Conservation (phyloP, 2,113 vertebrate species). For the Rhombomys opimus region DNA sequence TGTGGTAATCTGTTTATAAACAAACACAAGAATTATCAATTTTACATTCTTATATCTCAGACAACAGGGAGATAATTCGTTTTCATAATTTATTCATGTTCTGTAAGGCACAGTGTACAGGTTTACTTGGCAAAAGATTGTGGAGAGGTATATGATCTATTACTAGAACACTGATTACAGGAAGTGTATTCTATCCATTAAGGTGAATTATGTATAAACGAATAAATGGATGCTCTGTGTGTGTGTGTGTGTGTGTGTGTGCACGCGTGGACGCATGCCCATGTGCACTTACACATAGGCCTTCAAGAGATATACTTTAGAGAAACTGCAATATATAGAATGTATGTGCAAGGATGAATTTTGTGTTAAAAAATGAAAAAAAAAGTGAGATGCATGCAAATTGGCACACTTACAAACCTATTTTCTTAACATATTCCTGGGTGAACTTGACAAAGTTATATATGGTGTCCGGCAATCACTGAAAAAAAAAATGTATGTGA, state of each 20-base stretch:
- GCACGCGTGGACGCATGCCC: too few relatives aligned
- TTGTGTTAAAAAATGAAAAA: conserved; percentile 14
- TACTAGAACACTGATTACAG: not conserved
- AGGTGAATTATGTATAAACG: not conserved
- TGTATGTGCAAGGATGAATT: not conserved
- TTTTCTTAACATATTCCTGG: not conserved
- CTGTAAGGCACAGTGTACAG: not conserved
- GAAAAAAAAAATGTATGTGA: not conserved
- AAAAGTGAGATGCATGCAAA: not conserved
- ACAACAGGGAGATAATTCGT: not conserved
- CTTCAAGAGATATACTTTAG: not conserved
- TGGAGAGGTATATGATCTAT: not conserved
- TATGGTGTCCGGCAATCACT: not conserved
- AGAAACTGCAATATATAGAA: not conserved
- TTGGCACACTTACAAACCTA: not conserved
- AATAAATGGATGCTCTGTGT: not conserved
- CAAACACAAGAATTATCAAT: not conserved
- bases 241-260: not conserved
- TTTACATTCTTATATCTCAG: not conserved
- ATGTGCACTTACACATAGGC: not conserved
- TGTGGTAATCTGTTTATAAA: not conserved
- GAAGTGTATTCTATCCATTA: not conserved
- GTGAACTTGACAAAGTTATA: not conserved
- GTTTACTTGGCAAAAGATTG: not conserved
- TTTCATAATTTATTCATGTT: not conserved